These are phyloP conservation scores for Pedetes capensis DNA, from an alignment of 2,113 vertebrate species.

Conservation along the genomic window DNA sequence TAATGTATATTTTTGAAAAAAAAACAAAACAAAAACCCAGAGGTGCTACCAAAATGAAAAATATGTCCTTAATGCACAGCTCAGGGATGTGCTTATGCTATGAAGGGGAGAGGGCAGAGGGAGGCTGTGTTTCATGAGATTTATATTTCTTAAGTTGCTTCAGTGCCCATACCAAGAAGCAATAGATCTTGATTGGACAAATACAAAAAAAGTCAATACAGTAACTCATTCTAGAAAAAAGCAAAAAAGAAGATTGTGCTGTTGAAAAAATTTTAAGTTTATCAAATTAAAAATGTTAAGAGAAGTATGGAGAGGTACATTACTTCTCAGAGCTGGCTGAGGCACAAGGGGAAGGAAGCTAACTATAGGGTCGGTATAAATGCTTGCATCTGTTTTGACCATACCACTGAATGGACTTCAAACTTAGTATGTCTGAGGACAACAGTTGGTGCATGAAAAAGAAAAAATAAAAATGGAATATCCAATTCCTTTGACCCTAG, in stretches of 20 bases:
- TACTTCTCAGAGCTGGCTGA: neutral
- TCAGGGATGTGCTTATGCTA: rapidly evolving
- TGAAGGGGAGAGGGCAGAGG: neutral
- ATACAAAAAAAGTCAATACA: neutral
- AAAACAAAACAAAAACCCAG: neutral
- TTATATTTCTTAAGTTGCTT: neutral
- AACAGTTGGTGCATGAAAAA: neutral
- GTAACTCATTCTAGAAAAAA: neutral
- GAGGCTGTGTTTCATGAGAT: neutral
- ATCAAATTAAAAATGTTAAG: neutral
- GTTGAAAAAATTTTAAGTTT: neutral
- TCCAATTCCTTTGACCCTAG: neutral
- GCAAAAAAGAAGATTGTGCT: neutral
- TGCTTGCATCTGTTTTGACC: neutral
- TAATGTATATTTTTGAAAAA: neutral
- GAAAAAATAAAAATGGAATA: neutral
- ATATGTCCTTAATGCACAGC: neutral
- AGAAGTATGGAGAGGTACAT: neutral
- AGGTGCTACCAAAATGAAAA: neutral
- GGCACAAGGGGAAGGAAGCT: neutral
- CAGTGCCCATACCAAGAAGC: rapidly evolving
- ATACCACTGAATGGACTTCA: neutral
- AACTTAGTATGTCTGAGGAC: neutral
- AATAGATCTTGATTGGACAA: neutral
- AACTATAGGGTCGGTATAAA: neutral